Evolutionary conservation across 2,113 vertebrate species (phyloP), one percentile per base, ranked within the genome.

Genomic region (Vimba vimba): DNA sequence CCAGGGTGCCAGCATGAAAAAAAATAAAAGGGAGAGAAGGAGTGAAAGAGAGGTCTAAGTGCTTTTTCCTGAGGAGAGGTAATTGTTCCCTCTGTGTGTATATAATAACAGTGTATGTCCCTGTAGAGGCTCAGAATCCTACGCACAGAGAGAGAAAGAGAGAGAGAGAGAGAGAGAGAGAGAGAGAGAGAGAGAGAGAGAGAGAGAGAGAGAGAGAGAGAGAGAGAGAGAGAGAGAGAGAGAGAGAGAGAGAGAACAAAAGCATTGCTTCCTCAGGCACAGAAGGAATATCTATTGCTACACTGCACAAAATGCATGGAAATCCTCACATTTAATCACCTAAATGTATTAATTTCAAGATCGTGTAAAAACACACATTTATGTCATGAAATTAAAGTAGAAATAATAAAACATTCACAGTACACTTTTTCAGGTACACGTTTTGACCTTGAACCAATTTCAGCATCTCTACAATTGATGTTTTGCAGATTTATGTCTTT

Each of bases 1-100:
- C 55, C 45, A 43, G 78, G 36, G 36, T 43, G 78, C 55, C 57
- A 80, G 78, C 57, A 45, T 62, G 75, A 77, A 55, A 83, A 39
- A 68, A 86, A 64, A 50, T 21, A 69, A 30, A 57, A 83, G 15
- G 23, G 43, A 69, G 78, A 80, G 23, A 80, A 80, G 78, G 57
- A 80, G 78, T 62, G 78, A 80, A 80, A 59, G 78, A 79, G 36
- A 80, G 78, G 96, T 94, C 95, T 97, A 95, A 96, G 96, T 96
- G 96, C 96, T 96, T 95, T 96, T 96, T 96, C 96, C 96, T 96
- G 96, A 96, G 95, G 94, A 96, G 94, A 96, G 95, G 95, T 96
- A 97, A 97, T 96, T 96, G 96, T 96, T 96, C 95, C 95, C 93
- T 96, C 96, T 97, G 96, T 96, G 96, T 68, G 79, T 85, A 47